Conservation (phyloP, 2,888 invertebrate species). For the Deilephila elpenor region DNA sequence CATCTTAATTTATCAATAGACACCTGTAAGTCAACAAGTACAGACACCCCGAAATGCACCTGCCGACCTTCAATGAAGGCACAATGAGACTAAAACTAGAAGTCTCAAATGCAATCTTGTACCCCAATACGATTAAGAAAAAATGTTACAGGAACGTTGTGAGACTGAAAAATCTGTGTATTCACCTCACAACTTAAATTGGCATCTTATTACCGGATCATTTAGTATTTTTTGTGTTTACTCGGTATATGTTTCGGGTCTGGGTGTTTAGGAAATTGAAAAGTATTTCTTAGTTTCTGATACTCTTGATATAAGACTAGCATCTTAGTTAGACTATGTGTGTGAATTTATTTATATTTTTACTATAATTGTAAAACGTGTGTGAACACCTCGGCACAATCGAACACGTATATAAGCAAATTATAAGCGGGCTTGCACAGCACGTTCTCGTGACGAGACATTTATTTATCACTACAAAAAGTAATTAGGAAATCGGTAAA, state of each 20-base stretch:
- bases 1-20: too few species aligned
- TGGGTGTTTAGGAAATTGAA: not conserved
- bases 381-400: slow-evolving; percentile 33
- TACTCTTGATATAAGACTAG: not conserved
- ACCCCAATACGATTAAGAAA: too few species aligned
- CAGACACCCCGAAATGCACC: too few species aligned
- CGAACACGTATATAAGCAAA: slow-evolving; percentile 34
- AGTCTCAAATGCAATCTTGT: too few species aligned
- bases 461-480: not conserved
- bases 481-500: not conserved
- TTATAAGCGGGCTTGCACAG: slow-evolving; percentile 33
- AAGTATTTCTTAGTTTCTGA: slow-evolving; percentile 11
- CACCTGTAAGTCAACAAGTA: too few species aligned
- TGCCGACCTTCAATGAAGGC: too few species aligned
- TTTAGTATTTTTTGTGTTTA: not conserved
- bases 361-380: slow-evolving; percentile 36
- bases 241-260: not conserved
- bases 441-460: slow-evolving; percentile 30
- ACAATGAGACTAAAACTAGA: too few species aligned
- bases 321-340: too few species aligned
- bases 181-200: too few species aligned
- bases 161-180: too few species aligned
- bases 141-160: too few species aligned
- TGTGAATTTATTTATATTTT: slow-evolving; percentile 18
- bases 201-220: too few species aligned